Evolutionary conservation across 2,888 invertebrate species (phyloP).

Genomic region (Ectemnius continuus): DNA sequence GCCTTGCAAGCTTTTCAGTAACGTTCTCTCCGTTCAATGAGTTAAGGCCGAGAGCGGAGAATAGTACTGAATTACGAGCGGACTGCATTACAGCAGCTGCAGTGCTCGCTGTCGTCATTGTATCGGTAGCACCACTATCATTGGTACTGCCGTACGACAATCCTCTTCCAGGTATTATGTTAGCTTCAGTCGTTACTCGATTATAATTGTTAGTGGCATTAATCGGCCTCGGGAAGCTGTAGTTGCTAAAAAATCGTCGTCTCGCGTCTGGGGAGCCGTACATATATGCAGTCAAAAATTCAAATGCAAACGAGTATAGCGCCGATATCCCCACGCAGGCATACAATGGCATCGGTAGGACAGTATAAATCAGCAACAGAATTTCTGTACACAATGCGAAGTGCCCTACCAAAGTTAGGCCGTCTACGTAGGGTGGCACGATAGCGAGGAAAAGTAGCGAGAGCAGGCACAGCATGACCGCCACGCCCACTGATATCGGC

Average conservation of each 20-base stretch:
- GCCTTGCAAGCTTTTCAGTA: slow-evolving; percentile 40
- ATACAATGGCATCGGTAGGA: slow-evolving; percentile 94
- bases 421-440: slow-evolving; percentile 78
- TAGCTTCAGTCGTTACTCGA: neutral
- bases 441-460: slow-evolving; percentile 84
- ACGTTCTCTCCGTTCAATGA: slow-evolving; percentile 37
- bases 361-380: slow-evolving; percentile 93
- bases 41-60: slow-evolving; percentile 46
- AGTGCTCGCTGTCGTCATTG: slow-evolving; percentile 20
- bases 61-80: slow-evolving; percentile 36
- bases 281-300: slow-evolving; percentile 82
- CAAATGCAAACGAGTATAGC: slow-evolving; percentile 91
- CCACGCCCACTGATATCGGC: slow-evolving; percentile 86
- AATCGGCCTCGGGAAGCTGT: slow-evolving; percentile 16
- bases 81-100: slow-evolving; percentile 31
- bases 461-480: slow-evolving; percentile 84
- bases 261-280: slow-evolving; percentile 57
- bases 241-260: slow-evolving; percentile 37
- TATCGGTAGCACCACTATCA: neutral
- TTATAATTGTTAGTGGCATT: slow-evolving; percentile 30
- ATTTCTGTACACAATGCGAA: slow-evolving; percentile 92
- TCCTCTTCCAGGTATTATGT: slow-evolving; percentile 9
- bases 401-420: slow-evolving; percentile 88
- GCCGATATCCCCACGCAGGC: slow-evolving; percentile 89
- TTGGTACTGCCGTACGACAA: neutral